Evolutionary conservation across 2,113 vertebrate genomes (phyloP).

Genomic region (Dolichallabes microphthalmus): DNA sequence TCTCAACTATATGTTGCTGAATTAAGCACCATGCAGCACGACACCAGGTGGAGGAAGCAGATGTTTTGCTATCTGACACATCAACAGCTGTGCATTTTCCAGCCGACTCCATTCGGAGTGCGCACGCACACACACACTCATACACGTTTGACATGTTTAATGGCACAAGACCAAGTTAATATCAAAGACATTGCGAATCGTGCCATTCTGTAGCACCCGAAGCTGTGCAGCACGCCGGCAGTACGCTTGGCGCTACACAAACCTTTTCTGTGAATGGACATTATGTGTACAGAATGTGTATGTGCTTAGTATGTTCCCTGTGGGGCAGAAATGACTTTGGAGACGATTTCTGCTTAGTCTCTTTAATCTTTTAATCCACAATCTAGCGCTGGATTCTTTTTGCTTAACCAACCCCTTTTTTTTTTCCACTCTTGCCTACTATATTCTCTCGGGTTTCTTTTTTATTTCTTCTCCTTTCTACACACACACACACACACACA

Average conservation of each 20-base stretch:
- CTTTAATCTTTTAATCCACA: not conserved
- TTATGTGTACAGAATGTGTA: not conserved
- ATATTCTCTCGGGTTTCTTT: slow-evolving; percentile 2
- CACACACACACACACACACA: not conserved
- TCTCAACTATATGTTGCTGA: not conserved
- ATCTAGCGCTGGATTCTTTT: not conserved
- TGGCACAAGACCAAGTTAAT: not conserved
- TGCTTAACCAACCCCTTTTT: not conserved
- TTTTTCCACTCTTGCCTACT: slow-evolving; percentile 19
- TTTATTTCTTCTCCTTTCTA: slow-evolving; percentile 14
- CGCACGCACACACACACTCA: not conserved
- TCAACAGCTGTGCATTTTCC: slow-evolving; percentile 1
- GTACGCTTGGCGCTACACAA: not conserved
- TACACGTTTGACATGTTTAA: not conserved
- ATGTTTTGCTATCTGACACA: slow-evolving; percentile 7
- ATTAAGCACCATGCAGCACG: not conserved
- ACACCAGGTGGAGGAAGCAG: not conserved
- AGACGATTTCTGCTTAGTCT: slow-evolving; percentile 60
- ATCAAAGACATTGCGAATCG: not conserved
- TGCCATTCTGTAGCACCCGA: not conserved
- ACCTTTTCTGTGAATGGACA: not conserved
- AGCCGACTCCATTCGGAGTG: not conserved
- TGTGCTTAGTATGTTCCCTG: slow-evolving; percentile 36
- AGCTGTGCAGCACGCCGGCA: not conserved
- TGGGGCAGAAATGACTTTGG: slow-evolving; percentile 48